These are phyloP conservation scores for Perccottus glenii DNA, from an alignment of 2,113 vertebrate species.

Conservation along the genomic window DNA sequence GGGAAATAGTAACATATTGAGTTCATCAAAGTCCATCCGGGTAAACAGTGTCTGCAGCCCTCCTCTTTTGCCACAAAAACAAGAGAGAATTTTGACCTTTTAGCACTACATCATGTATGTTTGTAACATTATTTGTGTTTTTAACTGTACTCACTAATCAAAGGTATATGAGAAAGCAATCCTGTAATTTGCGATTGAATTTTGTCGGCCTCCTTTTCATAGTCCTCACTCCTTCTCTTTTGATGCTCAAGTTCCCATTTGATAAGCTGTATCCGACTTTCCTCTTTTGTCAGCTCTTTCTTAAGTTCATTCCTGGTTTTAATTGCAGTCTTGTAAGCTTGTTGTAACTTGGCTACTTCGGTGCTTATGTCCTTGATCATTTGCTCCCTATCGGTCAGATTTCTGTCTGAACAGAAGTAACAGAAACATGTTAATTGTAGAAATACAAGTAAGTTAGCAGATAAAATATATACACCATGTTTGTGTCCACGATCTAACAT, in stretches of 20 bases:
- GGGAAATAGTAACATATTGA: constrained; percentile 65
- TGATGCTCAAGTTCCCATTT: constrained; percentile 55
- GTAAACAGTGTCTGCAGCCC: constrained; percentile 70
- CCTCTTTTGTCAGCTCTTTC: constrained; percentile 34
- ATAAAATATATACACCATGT: no score
- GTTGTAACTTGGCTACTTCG: constrained; percentile 58
- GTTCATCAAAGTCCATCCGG: constrained; percentile 66
- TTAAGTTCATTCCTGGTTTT: constrained; percentile 28
- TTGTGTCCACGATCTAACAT: no score
- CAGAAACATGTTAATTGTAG: no score
- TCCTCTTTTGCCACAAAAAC: constrained; percentile 52
- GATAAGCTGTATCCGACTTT: constrained; percentile 6
- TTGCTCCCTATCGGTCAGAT: constrained; percentile 33
- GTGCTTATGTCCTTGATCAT: constrained; percentile 35
- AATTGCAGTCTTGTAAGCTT: constrained; percentile 28
- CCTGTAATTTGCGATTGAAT: constrained; percentile 34
- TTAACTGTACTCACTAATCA: constrained; percentile 56
- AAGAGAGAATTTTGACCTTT: background rate
- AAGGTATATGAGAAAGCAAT: constrained; percentile 54
- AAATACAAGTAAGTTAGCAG: no score
- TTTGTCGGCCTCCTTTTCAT: constrained; percentile 22
- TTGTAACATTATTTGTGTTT: background rate
- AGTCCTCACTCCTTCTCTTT: constrained; percentile 21
- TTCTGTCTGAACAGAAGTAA: constrained; percentile 46
- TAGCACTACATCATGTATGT: background rate